phyloP scores from a whole-genome alignment of 2,888 invertebrate species.

The Exocentrus adspersus region DNA sequence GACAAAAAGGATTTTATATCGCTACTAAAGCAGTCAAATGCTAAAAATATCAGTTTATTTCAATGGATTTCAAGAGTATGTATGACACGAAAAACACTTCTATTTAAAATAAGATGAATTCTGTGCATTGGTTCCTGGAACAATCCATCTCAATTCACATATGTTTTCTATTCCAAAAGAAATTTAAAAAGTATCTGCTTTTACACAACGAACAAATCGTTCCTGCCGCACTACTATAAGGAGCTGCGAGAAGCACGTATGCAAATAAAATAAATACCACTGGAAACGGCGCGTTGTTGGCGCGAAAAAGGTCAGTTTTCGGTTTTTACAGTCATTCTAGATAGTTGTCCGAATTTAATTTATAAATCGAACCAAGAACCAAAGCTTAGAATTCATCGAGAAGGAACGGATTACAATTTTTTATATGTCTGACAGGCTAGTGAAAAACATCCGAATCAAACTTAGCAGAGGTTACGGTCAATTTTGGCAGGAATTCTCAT shows the following conservation, averaged over 20 bases:
- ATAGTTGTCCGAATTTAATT: constrained; percentile 28
- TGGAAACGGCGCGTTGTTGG: constrained; percentile 39
- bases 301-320: constrained; percentile 41
- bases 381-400: neutral
- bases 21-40: too few species aligned
- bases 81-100: too few species aligned
- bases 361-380: constrained; percentile 20
- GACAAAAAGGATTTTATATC: too few species aligned
- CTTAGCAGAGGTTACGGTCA: neutral
- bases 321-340: constrained; percentile 34
- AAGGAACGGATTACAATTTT: constrained; percentile 3
- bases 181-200: too few species aligned
- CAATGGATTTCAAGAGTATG: too few species aligned
- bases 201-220: too few species aligned
- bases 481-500: neutral
- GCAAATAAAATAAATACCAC: constrained; percentile 37
- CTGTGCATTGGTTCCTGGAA: too few species aligned
- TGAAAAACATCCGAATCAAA: neutral
- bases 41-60: too few species aligned
- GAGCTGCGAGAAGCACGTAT: constrained; percentile 38
- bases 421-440: neutral
- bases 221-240: too few species aligned
- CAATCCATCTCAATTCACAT: too few species aligned
- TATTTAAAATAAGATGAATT: too few species aligned
- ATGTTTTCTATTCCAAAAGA: too few species aligned